phyloP scores from a whole-genome alignment of 2,797 vertebrate species.

The Hypotaenidia philippensis region DNA sequence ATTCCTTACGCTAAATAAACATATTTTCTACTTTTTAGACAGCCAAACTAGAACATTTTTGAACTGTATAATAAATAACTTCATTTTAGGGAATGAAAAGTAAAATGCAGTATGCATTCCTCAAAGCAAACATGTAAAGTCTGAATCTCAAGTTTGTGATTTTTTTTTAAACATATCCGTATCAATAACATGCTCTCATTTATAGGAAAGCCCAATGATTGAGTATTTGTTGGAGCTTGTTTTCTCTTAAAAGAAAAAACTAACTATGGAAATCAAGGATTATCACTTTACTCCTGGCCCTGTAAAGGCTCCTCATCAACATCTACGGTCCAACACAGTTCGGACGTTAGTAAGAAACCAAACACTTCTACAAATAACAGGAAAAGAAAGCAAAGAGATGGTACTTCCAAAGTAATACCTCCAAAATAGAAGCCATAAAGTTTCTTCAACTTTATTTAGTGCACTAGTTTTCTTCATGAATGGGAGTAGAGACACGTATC shows the following conservation, averaged over 20 bases:
- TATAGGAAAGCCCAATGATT: not conserved
- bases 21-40: not conserved
- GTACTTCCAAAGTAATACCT: not conserved
- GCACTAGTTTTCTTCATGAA: not conserved
- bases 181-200: not conserved
- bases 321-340: not conserved
- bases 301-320: not conserved
- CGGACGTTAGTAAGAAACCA: not conserved
- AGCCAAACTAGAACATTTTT: not conserved
- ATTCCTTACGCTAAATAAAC: constrained; percentile 1
- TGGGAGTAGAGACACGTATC: not conserved
- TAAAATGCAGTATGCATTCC: not conserved
- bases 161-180: not conserved
- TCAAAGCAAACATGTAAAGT: not conserved
- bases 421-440: not conserved
- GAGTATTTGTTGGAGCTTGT: not conserved
- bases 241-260: not conserved
- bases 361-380: not conserved
- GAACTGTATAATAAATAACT: not conserved
- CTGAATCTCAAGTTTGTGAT: not conserved
- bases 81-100: not conserved
- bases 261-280: not conserved
- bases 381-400: not conserved
- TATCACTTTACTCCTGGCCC: not conserved
- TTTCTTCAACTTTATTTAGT: not conserved